Percentiles rank a stretch among this genome's conserved stretches.
These are phyloP conservation scores for Australoheros scitulus DNA, from an alignment of 2,113 vertebrate genomes.

Conservation along the genomic window DNA sequence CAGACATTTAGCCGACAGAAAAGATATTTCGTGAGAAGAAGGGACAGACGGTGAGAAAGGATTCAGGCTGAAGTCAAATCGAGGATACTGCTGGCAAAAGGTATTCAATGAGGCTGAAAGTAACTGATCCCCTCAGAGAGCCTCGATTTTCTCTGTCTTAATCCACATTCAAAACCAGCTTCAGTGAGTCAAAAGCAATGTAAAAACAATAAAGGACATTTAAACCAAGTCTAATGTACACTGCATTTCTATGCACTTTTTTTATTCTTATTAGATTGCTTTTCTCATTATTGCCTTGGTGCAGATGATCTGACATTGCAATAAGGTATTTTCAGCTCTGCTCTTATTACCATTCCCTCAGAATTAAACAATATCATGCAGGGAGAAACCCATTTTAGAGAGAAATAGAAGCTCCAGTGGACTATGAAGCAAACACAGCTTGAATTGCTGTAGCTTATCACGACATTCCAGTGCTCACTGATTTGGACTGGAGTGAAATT, in stretches of 20 bases:
- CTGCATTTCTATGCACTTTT: neutral
- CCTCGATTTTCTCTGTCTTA: neutral
- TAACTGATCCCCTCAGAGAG: neutral
- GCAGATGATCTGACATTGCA: neutral
- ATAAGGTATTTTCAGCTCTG: neutral
- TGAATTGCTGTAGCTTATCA: neutral
- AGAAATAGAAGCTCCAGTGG: neutral
- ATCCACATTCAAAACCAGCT: neutral
- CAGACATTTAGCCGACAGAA: neutral
- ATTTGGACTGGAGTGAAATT: neutral
- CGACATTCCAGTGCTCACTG: neutral
- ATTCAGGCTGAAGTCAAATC: neutral
- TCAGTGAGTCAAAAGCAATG: neutral
- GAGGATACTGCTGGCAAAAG: neutral
- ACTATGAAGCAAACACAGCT: neutral
- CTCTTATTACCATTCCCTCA: neutral
- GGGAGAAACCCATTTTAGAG: neutral
- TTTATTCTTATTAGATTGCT: neutral
- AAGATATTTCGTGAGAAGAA: neutral
- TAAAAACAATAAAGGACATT: neutral
- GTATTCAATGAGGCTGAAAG: conserved; percentile 1
- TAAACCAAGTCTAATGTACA: neutral
- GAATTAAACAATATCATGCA: neutral
- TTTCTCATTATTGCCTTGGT: neutral
- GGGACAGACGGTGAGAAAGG: neutral